A percentile compares a stretch with the other conserved stretches of the same genome.
These are phyloP conservation scores for Smutsia gigantea DNA, from an alignment of 2,797 vertebrate genomes.

Conservation along the genomic window DNA sequence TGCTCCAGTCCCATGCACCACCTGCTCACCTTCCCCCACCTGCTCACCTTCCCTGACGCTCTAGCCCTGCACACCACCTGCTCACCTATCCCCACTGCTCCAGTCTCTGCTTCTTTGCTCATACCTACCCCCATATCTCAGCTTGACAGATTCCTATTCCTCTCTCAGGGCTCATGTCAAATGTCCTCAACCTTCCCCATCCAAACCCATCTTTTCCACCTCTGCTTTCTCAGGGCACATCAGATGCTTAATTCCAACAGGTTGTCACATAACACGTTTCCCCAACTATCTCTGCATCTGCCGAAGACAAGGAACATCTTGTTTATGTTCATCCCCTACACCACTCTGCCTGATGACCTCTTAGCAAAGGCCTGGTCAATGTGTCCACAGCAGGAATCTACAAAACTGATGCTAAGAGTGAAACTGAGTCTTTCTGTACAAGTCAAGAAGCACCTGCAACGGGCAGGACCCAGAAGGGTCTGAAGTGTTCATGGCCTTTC, in stretches of 20 bases:
- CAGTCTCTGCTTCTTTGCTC: too few relatives aligned
- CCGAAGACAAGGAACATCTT: background rate
- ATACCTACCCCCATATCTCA: background rate
- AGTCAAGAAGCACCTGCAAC: background rate
- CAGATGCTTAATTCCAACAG: background rate
- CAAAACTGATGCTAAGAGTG: fast-evolving
- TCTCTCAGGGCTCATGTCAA: background rate
- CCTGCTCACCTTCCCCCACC: too few relatives aligned
- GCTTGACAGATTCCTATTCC: background rate
- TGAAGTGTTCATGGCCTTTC: background rate
- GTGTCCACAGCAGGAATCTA: fast-evolving
- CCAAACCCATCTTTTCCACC: background rate
- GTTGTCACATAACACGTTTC: background rate
- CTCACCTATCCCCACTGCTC: too few relatives aligned
- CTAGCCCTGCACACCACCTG: too few relatives aligned
- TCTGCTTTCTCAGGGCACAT: fast-evolving
- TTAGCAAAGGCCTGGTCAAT: fast-evolving
- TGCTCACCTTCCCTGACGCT: too few relatives aligned
- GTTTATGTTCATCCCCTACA: background rate
- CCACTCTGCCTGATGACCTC: background rate
- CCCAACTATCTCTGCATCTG: fast-evolving
- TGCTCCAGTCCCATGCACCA: too few relatives aligned
- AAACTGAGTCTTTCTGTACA: background rate
- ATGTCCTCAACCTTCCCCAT: fast-evolving
- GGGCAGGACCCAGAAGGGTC: background rate